These are phyloP conservation scores for Phasia obesa DNA, from an alignment of 2,888 invertebrate genomes.

Conservation along the genomic window DNA sequence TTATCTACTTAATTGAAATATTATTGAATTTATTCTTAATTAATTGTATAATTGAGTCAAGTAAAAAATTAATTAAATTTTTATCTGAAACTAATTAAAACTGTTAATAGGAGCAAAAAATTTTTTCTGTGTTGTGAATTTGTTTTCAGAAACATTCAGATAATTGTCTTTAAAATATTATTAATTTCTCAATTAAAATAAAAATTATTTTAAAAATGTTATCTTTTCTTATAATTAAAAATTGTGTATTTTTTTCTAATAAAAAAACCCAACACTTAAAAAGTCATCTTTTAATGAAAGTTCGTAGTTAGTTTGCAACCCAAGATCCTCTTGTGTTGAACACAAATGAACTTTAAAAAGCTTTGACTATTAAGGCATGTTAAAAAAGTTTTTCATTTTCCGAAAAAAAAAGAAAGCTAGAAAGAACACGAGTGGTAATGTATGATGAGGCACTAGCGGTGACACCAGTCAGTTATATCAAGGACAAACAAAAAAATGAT, in stretches of 20 bases:
- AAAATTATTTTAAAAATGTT: too few relatives aligned
- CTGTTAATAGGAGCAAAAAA: too few relatives aligned
- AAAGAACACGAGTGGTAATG: conserved; percentile 32
- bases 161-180: too few relatives aligned
- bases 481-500: neutral
- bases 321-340: conserved; percentile 63
- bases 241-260: neutral
- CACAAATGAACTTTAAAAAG: conserved; percentile 71
- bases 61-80: too few relatives aligned
- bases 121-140: too few relatives aligned
- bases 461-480: neutral
- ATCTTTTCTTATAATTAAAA: too few relatives aligned
- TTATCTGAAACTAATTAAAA: too few relatives aligned
- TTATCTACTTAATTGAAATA: too few relatives aligned
- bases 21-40: too few relatives aligned
- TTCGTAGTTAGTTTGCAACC: conserved; percentile 54
- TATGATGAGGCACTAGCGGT: conserved; percentile 9
- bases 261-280: neutral
- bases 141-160: too few relatives aligned
- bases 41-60: too few relatives aligned
- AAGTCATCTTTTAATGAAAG: neutral
- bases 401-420: conserved; percentile 21
- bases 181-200: too few relatives aligned
- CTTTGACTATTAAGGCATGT: conserved; percentile 70
- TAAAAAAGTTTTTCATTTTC: conserved; percentile 65